Conservation (phyloP, 2,797 vertebrate genomes). For the Hyperoplus immaculatus region DNA sequence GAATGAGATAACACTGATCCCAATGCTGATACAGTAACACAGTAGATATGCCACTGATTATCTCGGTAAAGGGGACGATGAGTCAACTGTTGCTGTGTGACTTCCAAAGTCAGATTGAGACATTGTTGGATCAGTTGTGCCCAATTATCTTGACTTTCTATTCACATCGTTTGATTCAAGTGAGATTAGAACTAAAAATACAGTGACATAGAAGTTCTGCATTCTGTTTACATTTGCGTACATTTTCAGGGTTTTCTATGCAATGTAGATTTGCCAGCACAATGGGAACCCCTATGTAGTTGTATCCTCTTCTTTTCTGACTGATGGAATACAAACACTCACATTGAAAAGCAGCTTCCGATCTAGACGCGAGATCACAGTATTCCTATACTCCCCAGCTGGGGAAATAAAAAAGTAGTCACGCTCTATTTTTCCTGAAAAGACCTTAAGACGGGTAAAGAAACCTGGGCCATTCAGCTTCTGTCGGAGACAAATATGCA, state of each 20-base stretch:
- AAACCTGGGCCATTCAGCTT: conserved; percentile 58
- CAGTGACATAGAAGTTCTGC: conserved; percentile 69
- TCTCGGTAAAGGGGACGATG: conserved; percentile 73
- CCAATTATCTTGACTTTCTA: conserved; percentile 69
- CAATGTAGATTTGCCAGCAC: conserved; percentile 66
- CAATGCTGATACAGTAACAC: conserved; percentile 75
- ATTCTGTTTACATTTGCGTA: conserved; percentile 65
- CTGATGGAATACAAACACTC: conserved; percentile 61
- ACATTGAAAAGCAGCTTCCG: conserved; percentile 64
- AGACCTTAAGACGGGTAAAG: conserved; percentile 62
- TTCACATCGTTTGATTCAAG: conserved; percentile 71
- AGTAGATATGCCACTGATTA: conserved; percentile 72
- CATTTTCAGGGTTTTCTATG: conserved; percentile 57
- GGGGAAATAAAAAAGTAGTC: conserved; percentile 70
- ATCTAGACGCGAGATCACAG: conserved; percentile 65
- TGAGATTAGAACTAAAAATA: conserved; percentile 84
- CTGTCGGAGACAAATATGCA: conserved; percentile 64
- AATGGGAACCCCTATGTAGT: conserved; percentile 63
- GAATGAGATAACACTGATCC: conserved; percentile 79
- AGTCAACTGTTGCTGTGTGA: conserved; percentile 81
- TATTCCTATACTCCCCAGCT: conserved; percentile 61
- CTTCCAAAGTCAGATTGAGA: conserved; percentile 65
- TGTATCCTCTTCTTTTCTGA: conserved; percentile 56
- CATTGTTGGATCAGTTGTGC: conserved; percentile 69
- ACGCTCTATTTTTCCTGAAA: conserved; percentile 81